Evolutionary conservation across 2,797 vertebrate species (phyloP).

Genomic region (Sebastes matsubarae): DNA sequence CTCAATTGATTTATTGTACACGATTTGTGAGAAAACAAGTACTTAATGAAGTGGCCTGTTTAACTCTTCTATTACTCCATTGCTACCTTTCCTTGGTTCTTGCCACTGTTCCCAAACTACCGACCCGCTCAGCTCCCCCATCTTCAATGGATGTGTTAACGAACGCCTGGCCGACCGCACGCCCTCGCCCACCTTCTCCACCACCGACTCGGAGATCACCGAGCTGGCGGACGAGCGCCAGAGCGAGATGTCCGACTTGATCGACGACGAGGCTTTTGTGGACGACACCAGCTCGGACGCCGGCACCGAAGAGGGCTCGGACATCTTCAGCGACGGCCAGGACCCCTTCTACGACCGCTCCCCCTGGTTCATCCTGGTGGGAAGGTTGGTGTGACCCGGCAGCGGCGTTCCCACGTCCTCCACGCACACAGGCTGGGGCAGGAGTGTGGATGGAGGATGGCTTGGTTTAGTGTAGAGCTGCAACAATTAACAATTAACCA

Average conservation of each 20-base stretch:
- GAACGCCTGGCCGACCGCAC: slow-evolving; percentile 97
- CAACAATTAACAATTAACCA: too few relatives aligned
- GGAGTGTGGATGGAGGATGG: slow-evolving; percentile 36
- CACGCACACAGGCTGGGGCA: slow-evolving; percentile 38
- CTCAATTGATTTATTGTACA: not conserved
- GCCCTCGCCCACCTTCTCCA: slow-evolving; percentile 98
- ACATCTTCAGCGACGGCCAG: slow-evolving; percentile 98
- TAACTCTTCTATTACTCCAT: slow-evolving; percentile 46
- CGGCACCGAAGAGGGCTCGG: slow-evolving; percentile 97
- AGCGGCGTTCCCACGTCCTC: slow-evolving; percentile 18
- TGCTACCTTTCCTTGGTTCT: slow-evolving; percentile 58
- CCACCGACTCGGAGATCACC: slow-evolving; percentile 98
- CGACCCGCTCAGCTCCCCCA: slow-evolving; percentile 89
- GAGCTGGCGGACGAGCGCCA: slow-evolving; percentile 98
- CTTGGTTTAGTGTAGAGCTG: not conserved
- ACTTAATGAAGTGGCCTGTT: slow-evolving; percentile 10
- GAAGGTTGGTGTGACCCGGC: slow-evolving; percentile 93
- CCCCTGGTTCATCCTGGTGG: slow-evolving; percentile 99
- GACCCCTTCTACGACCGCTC: slow-evolving; percentile 99
- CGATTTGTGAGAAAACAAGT: not conserved
- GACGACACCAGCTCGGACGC: slow-evolving; percentile 98
- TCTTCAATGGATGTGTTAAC: slow-evolving; percentile 99
- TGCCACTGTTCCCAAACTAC: slow-evolving; percentile 47
- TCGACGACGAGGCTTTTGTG: slow-evolving; percentile 96
- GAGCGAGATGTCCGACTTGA: slow-evolving; percentile 97